Evolutionary conservation across 2,888 invertebrate species (phyloP), one percentile per base, ranked within the genome.

Genomic region (Chelonus formosanus): DNA sequence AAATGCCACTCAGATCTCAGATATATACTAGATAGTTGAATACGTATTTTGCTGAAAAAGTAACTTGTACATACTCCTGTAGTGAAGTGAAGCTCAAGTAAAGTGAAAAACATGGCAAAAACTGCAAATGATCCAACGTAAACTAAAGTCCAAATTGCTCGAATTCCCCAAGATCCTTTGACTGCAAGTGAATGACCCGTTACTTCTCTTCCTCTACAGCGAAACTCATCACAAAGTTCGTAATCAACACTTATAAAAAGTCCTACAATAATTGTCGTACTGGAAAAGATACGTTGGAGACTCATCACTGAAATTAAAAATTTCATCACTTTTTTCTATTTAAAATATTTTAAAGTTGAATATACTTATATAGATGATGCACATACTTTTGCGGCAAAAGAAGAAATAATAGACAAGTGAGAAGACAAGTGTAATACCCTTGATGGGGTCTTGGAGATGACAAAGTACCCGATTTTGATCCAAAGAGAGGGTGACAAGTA

Each of bases 231-330:
- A 75, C 89, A 88, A 8, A 89, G 82, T 4, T 88, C 88, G 76
- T 89, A 89, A 79, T 89, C 89, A 20, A 89, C 88, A 63, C 88
- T 86, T 73, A 89, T 87, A 75, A 89, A 89, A 36, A 89, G 80
- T 5, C 89, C 89, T 40, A 88, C 87, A 55, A 88, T 87, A 70
- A 88, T 87, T n/a, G 87, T 87, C 50, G 88, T 88, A 31, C 87
- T 86, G 50, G 88, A 87, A 77, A 88, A 88, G 68, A 89, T 87
- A 72, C 87, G 84, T 71, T 87, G 88, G 36, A 88, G 79, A 44
- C 88, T 87, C 87, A 89, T 87, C 80, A 88, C 88, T 88, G 75
- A 43, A 84, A 82, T 63, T 63, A 50, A 61, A 59, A 60, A 68
- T 67, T 63, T 3, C 67, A 65, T 34, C 32, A 36, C 56, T 56